phyloP scores from a whole-genome alignment of 1,140 invertebrate genomes.

The Ptiloglossa arizonensis region DNA sequence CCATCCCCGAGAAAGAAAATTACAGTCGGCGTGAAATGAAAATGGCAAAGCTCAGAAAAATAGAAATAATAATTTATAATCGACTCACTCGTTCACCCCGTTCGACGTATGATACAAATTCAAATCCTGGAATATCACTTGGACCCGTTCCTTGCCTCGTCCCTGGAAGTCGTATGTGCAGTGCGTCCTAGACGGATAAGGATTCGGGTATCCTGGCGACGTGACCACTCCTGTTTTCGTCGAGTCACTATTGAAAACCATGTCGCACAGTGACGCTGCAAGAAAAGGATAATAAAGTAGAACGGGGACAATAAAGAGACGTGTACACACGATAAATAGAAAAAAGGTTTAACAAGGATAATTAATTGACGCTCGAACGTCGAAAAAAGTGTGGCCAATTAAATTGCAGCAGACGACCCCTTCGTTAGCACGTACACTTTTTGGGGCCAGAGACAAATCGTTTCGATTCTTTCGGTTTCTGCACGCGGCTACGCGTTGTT shows the following conservation, averaged over 20 bases:
- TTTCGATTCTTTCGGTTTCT: neutral
- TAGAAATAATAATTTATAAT: neutral
- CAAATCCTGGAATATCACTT: conserved; percentile 90
- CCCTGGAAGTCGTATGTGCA: conserved; percentile 94
- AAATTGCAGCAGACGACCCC: neutral
- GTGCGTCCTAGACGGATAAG: conserved; percentile 88
- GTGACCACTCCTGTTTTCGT: conserved; percentile 90
- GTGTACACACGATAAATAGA: conserved; percentile 10
- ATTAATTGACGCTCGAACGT: conserved; percentile 50
- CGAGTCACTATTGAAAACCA: conserved; percentile 89
- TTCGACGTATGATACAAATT: conserved; percentile 84
- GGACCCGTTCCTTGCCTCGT: conserved; percentile 89
- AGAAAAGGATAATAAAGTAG: conserved; percentile 70
- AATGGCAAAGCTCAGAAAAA: neutral
- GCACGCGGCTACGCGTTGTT: neutral
- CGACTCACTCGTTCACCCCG: conserved; percentile 84
- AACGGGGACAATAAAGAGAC: neutral
- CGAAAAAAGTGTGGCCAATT: conserved; percentile 11
- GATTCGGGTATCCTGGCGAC: conserved; percentile 89
- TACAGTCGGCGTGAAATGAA: neutral
- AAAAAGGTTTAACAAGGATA: conserved; percentile 32
- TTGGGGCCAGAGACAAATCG: neutral
- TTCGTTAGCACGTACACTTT: neutral
- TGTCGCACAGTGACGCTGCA: conserved; percentile 89
- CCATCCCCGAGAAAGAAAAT: no score